A percentile compares a stretch with the other conserved stretches of the same genome.
phyloP scores from a whole-genome alignment of 2,888 invertebrate species.

The Caenorhabditis imperialis region DNA sequence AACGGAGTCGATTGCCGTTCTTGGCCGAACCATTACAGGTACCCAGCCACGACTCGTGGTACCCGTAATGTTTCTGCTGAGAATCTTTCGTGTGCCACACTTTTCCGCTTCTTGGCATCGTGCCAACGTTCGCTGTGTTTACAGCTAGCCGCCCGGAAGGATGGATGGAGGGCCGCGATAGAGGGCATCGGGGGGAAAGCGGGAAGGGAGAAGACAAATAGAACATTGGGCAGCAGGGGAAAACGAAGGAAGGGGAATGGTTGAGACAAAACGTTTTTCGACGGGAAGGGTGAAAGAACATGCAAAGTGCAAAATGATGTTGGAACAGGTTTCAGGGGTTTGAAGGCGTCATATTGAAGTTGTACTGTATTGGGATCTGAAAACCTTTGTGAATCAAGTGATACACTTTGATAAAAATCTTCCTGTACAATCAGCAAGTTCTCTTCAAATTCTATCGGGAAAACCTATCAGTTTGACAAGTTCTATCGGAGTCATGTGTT shows the following conservation, averaged over 20 bases:
- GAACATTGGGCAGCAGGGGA: neutral
- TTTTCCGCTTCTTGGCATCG: slow-evolving; percentile 5
- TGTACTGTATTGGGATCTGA: too few species aligned
- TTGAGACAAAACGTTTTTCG: slow-evolving; percentile 1
- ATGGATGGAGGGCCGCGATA: too few species aligned
- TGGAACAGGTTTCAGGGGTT: too few species aligned
- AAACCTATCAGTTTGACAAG: too few species aligned
- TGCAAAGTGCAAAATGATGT: neutral
- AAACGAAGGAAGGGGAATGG: slow-evolving; percentile 2
- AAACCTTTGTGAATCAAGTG: too few species aligned
- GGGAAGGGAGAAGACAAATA: neutral
- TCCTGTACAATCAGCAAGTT: too few species aligned
- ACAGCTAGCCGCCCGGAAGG: too few species aligned
- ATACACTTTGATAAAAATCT: too few species aligned
- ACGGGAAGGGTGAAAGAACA: neutral
- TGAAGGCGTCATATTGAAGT: too few species aligned
- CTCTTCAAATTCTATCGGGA: too few species aligned
- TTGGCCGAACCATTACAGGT: slow-evolving; percentile 41
- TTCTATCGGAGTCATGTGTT: too few species aligned
- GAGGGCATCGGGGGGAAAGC: too few species aligned
- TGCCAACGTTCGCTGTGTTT: slow-evolving; percentile 8
- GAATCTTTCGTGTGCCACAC: slow-evolving; percentile 20
- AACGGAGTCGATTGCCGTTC: slow-evolving; percentile 27
- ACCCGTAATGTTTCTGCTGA: slow-evolving; percentile 58
- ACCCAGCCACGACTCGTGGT: slow-evolving; percentile 10